Base-by-base conservation (phyloP, 1,140 invertebrate species). In the Branchinecta lindahli region DNA sequence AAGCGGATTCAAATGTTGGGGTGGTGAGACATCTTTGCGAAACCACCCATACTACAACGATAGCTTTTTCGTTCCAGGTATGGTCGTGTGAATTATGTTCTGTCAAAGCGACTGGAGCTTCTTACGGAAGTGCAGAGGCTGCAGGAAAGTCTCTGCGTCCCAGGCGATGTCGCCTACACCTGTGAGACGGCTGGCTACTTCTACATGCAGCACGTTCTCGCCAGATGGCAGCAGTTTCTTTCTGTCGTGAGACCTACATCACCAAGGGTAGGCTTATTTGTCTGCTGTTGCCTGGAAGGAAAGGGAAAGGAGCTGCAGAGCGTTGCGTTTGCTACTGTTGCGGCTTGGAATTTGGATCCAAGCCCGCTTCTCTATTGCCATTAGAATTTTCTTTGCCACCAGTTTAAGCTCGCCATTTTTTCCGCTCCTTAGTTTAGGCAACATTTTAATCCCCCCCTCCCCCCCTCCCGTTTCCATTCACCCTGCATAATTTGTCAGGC, bases 121-220 rank as follows among this genome's bases (percentile, higher is more conserved):
- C 81, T 99, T 8, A 85, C 86, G 73, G 87, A 93, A 78, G 96
- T 99, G n/a, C 87, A 88, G 72, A 85, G 88, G 67, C 82, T 99
- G 20, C 92, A 97, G 79, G 80, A 83, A 73, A 69, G 67, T 18
- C 79, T 99, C 1, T 85, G 86, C 46, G 91, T 94, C 3, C 81
- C 84, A 69, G 90, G 91, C 18, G 96, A 99, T 79, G 93, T 94
- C 69, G 90, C 91, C 0, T 97, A 98, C 77, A 98, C 96, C 0
- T 99, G 97, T 80, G 97, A 99, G 82, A 97, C 96, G 3, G 96
- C 96, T 9, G 92, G 93, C 52, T 91, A 92, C 77, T 94, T 93
- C 76, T 92, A 90, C 77, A 84, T 92, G 18, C 91, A 91, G 77
- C 91, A 90, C 78, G 85, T 96, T 66, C 79, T 91, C 10, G 86